Evolutionary conservation across 2,797 vertebrate genomes (phyloP), one percentile per base, ranked within the genome.

Genomic region (Thamnophis elegans): DNA sequence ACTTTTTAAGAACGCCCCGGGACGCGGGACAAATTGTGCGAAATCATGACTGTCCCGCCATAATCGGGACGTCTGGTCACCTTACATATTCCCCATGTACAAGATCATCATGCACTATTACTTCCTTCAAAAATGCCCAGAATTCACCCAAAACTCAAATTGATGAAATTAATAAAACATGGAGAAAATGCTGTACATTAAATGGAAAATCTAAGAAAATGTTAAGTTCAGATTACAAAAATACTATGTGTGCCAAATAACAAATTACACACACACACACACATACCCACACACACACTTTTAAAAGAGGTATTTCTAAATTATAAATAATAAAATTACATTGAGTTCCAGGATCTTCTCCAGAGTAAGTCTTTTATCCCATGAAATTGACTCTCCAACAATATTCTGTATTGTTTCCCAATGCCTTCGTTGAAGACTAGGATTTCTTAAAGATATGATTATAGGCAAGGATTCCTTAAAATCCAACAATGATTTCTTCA

Each of bases 391-490:
- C 59, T 95, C 94, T 1, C 97, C 97, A 6, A 94, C 94, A 28
- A 95, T 95, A 88, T 94, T 94, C 60, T 96, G 95, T 59, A 98
- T 95, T 14, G 85, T 60, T 11, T 96, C 95, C 97, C 97, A 98
- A 53, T 98, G 97, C 53, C 96, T 93, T 2, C 91, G 87, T 82
- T 96, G 96, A 59, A 98, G 97, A 92, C 88, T 96, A 0, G 97
- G 96, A 92, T 97, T 97, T 28, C 96, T 95, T 85, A 98, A 93
- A 42, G 97, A 96, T 18, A 91, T 94, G 85, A 97, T 96, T 47
- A 97, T 92, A 1, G 97, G 97, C 32, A 98, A 92, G 16, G 94
- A 95, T 90, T 96, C 96, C 92, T 96, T 97, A 94, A 98, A 97
- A 73, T 97, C 94, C 53, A 89, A 73, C 87, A 98, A 94, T 2